Base-by-base conservation (phyloP, 2,888 invertebrate genomes). In the Lysandra coridon region DNA sequence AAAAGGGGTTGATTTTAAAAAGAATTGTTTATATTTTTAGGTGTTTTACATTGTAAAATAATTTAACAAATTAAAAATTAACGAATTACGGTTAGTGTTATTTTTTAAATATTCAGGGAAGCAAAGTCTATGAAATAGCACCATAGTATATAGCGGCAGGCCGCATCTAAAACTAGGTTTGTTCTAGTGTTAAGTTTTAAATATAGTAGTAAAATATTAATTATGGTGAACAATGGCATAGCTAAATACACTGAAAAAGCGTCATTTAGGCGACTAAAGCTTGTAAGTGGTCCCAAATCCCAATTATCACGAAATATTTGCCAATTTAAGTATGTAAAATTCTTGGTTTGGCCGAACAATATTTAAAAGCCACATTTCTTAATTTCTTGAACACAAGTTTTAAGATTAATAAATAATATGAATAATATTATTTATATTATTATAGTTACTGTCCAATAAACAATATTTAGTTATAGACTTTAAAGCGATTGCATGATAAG, bases 111-210 rank as follows among this genome's bases (percentile, higher is more conserved):
- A 30, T 76, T 76, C 76, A 76, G 57, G 76, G 57, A 76, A 76
- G 10, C 57, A 76, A 76, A 76, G 76, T 76, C 76, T 76, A 76
- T 76, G 76, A 76, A 76, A 76, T 76, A 76, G 76, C 76, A 76
- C 76, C 76, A 76, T 76, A 76, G 14, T 57, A 76, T 76, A 76
- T 76, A 76, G 76, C 76, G 76, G 76, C 76, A 76, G 57, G 76
- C 76, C 76, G 76, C 76, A 76, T 57, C 53, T 76, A 57, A 30
- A 33, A 17, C 53, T 53, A 53, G 57, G 53, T 76, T 57, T 30
- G 30, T 76, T 53, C 33, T 53, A 23, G 53, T 14, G 30, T 76
- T 57, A 76, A 57, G 76, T 76, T 76, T 53, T 30, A 53, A 76
- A 14, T 33, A 76, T 53, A 57, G 49, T 76, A 76, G 76, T 57